Evolutionary conservation across 2,113 vertebrate species (phyloP).

Genomic region (Psittacula cyanocephala): DNA sequence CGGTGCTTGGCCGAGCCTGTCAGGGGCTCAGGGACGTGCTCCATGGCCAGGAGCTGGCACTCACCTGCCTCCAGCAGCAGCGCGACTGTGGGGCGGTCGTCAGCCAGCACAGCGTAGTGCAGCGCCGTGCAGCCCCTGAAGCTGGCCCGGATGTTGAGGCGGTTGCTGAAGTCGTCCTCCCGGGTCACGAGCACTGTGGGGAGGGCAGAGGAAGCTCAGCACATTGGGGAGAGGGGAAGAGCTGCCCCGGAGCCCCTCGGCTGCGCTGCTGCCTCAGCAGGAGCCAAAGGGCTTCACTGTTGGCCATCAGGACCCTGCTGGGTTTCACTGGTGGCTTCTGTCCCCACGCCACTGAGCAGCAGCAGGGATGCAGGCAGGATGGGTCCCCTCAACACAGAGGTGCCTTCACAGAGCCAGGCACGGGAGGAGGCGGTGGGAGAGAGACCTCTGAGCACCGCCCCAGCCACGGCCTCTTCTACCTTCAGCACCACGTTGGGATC

Average conservation of each 20-base stretch:
- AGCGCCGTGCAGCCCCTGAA: conserved; percentile 92
- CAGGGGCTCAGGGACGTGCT: neutral
- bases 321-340: neutral
- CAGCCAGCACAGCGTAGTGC: conserved; percentile 90
- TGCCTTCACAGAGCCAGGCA: neutral
- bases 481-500: neutral
- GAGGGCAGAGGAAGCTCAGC: neutral
- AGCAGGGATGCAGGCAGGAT: neutral
- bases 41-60: neutral
- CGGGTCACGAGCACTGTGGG: conserved; percentile 87
- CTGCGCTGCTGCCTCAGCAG: no score
- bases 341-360: neutral
- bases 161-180: conserved; percentile 94
- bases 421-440: neutral
- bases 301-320: accelerated
- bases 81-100: conserved; percentile 78
- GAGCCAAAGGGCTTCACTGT: neutral
- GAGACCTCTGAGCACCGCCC: neutral
- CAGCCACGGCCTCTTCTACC: neutral
- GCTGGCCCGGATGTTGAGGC: conserved; percentile 88
- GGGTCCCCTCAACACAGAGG: neutral
- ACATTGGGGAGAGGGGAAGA: neutral
- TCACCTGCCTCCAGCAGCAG: conserved; percentile 89
- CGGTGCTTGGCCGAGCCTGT: neutral
- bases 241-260: neutral